Evolutionary conservation across 1,140 invertebrate species (phyloP), one percentile per base, ranked within the genome.

Genomic region (Drosophila ficusphila): DNA sequence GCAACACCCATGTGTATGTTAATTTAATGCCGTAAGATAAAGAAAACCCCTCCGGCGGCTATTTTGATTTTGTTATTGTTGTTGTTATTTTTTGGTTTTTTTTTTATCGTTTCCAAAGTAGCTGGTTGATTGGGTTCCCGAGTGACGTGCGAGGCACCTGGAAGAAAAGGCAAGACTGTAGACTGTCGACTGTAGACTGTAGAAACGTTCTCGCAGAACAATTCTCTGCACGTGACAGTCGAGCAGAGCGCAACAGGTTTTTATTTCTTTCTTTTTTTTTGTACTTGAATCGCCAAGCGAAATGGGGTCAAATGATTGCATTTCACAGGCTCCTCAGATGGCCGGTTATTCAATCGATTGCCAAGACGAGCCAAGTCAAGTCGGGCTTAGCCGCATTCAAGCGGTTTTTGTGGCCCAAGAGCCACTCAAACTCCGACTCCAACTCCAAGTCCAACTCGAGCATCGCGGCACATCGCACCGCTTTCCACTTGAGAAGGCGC

Each of bases 221-320:
- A 58, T 60, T 48, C 47, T 21, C 36, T 48, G 42, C 36, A 48
- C 69, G 34, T 44, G 57, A 62, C 64, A 58, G 48, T 23, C 41
- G 31, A 54, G 14, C 27, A 25, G 51, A 12, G 42, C 31, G 41
- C 74, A 83, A 83, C 79, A 83, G 79, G 79, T 83, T 85, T 38
- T 65, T 41, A 62, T n/a, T n/a, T n/a, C n/a, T n/a, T n/a, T n/a
- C n/a, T n/a, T n/a, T n/a, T n/a, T n/a, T n/a, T n/a, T n/a, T n/a
- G n/a, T n/a, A n/a, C n/a, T n/a, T 62, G 79, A 73, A 81, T 76
- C 34, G 76, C 62, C 56, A 52, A 23, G n/a, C 11, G 47, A 69
- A 69, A 71, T 33, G 39, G 29, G 69, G 69, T 72, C 69, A 62
- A 72, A 51, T 39, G 56, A 72, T 62, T 52, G 69, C 39, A 73